These are phyloP conservation scores for Cylindroiulus punctatus DNA, from an alignment of 2,888 invertebrate species.

Conservation along the genomic window DNA sequence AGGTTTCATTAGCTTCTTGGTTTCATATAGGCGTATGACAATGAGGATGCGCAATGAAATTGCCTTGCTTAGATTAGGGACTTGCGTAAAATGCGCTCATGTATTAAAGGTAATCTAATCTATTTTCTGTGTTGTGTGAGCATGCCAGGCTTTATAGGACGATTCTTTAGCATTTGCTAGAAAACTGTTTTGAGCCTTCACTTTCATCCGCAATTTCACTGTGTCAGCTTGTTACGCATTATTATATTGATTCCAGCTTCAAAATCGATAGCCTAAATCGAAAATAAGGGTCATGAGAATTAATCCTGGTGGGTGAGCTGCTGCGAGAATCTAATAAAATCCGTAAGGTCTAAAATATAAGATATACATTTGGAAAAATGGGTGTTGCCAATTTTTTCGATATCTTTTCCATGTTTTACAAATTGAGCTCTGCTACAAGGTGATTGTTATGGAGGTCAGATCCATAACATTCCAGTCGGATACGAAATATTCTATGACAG, in stretches of 20 bases:
- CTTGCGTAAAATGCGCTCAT: not conserved
- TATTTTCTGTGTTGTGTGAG: not conserved
- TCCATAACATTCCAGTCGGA: too few species aligned
- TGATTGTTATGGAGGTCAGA: too few species aligned
- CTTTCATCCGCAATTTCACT: not conserved
- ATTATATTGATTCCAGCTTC: not conserved
- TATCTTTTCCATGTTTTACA: too few species aligned
- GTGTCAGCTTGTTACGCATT: conserved; percentile 5
- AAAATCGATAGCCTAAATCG: conserved; percentile 11
- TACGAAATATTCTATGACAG: too few species aligned
- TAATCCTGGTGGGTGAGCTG: not conserved
- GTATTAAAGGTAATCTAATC: not conserved
- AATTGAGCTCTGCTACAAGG: too few species aligned
- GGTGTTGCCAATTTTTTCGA: too few species aligned
- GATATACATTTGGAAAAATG: too few species aligned
- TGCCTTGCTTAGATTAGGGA: not conserved
- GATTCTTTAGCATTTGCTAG: not conserved
- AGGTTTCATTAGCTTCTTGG: not conserved
- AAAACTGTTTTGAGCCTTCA: not conserved
- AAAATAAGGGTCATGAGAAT: conserved; percentile 21
- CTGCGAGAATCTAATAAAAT: not conserved
- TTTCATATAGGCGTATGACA: not conserved
- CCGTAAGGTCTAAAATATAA: not conserved
- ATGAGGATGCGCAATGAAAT: not conserved
- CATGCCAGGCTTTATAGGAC: not conserved